Percentiles rank a stretch among this genome's conserved stretches.
These are phyloP conservation scores for Notoglanidium macrostoma DNA, from an alignment of 2,797 vertebrate species.

Conservation along the genomic window DNA sequence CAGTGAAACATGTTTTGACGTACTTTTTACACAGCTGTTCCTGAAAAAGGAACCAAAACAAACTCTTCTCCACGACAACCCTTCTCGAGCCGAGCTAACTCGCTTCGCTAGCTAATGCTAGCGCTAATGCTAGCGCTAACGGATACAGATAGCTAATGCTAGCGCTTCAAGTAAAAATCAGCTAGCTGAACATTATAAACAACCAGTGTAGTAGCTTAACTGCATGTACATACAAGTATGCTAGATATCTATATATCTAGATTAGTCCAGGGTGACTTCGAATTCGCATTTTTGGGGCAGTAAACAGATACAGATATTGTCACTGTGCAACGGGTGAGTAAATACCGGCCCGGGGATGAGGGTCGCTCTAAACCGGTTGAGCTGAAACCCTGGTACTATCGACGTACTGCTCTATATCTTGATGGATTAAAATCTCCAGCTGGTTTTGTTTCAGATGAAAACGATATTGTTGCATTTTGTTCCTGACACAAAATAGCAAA, in stretches of 20 bases:
- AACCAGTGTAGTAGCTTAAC: not conserved
- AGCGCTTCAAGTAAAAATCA: not conserved
- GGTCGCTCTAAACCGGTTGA: no score
- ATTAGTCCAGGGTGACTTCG: not conserved
- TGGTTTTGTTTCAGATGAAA: not conserved
- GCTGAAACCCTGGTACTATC: not conserved
- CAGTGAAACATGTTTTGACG: not conserved
- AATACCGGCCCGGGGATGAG: not conserved
- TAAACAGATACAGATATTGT: not conserved
- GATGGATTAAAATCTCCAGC: slow-evolving; percentile 3
- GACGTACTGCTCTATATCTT: not conserved
- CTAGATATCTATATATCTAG: not conserved
- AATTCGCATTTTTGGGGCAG: not conserved
- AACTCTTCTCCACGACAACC: not conserved
- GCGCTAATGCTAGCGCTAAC: no score
- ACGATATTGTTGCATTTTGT: not conserved
- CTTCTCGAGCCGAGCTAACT: not conserved
- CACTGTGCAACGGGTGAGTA: not conserved
- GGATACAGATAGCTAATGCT: not conserved
- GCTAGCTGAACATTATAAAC: not conserved
- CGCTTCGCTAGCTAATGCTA: not conserved
- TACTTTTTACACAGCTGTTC: not conserved
- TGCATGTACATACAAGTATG: not conserved
- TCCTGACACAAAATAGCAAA: not conserved
- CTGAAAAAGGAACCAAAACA: not conserved